These are phyloP conservation scores for Sphecodes monilicornis DNA, from an alignment of 2,888 invertebrate genomes.

Conservation along the genomic window DNA sequence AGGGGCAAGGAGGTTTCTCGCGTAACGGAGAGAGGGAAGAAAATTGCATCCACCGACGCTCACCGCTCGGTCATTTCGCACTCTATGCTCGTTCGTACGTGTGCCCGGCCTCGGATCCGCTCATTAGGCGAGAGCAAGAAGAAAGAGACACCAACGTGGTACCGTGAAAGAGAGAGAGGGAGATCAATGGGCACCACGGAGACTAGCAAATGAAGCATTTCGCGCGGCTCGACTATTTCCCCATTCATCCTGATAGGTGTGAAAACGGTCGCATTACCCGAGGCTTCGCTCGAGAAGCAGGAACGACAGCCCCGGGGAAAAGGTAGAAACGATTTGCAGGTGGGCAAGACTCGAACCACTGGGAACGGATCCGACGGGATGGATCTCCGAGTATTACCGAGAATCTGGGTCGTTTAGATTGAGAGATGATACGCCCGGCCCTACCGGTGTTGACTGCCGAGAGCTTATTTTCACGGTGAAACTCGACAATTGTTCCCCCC, in stretches of 20 bases:
- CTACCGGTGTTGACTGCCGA: neutral
- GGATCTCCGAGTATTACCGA: neutral
- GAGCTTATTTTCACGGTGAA: neutral
- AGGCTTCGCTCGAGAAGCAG: neutral
- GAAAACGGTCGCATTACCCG: slow-evolving; percentile 29
- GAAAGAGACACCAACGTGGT: slow-evolving; percentile 31
- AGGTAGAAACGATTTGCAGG: slow-evolving; percentile 8
- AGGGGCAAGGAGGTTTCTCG: neutral
- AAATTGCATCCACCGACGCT: slow-evolving; percentile 76
- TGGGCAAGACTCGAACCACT: neutral
- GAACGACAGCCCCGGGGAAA: slow-evolving; percentile 21
- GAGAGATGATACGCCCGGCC: neutral
- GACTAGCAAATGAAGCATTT: slow-evolving; percentile 49
- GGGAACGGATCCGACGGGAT: slow-evolving; percentile 10
- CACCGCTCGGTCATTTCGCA: slow-evolving; percentile 72
- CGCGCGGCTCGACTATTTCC: slow-evolving; percentile 40
- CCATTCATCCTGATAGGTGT: slow-evolving; percentile 58
- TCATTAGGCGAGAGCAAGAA: slow-evolving; percentile 59
- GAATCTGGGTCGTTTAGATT: slow-evolving; percentile 33
- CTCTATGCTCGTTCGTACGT: slow-evolving; percentile 67
- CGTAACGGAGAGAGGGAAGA: slow-evolving; percentile 51
- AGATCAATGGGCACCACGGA: slow-evolving; percentile 46
- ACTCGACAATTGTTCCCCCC: neutral
- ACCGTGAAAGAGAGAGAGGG: slow-evolving; percentile 14
- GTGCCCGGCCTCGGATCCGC: slow-evolving; percentile 54